Evolutionary conservation across 2,113 vertebrate species (phyloP).

Genomic region (Turnix velox): DNA sequence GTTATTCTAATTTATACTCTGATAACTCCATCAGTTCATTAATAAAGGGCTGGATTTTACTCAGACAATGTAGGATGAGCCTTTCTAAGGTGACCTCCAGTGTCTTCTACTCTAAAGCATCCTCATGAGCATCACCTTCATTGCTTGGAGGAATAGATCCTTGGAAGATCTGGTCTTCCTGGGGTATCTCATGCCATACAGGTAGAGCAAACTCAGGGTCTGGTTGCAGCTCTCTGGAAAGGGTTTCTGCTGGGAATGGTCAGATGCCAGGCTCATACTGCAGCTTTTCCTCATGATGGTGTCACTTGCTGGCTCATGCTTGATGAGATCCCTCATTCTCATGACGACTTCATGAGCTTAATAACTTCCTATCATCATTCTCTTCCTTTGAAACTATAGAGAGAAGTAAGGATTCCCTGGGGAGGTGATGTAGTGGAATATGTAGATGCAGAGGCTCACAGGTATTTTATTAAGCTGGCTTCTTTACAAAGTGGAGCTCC

Average conservation of each 20-base stretch:
- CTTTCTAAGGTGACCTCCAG: neutral
- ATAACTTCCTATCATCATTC: neutral
- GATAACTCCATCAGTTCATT: neutral
- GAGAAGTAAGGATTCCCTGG: neutral
- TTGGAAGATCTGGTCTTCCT: neutral
- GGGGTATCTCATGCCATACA: accelerated
- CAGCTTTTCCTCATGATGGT: neutral
- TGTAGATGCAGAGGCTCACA: neutral
- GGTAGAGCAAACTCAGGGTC: neutral
- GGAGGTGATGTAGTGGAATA: neutral
- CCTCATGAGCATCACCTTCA: neutral
- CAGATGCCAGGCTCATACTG: neutral
- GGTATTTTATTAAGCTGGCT: neutral
- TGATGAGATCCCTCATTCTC: neutral
- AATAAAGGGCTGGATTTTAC: neutral
- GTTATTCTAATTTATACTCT: neutral
- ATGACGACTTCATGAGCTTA: neutral
- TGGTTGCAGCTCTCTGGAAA: neutral
- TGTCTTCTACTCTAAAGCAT: neutral
- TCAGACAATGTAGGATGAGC: neutral
- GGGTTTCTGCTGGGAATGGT: neutral
- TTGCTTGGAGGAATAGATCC: neutral
- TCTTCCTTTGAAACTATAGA: neutral
- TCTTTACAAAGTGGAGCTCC: neutral
- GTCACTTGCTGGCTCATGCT: neutral